Evolutionary conservation across 2,113 vertebrate species (phyloP), one percentile per base, ranked within the genome.

Genomic region (Meleagris gallopavo): DNA sequence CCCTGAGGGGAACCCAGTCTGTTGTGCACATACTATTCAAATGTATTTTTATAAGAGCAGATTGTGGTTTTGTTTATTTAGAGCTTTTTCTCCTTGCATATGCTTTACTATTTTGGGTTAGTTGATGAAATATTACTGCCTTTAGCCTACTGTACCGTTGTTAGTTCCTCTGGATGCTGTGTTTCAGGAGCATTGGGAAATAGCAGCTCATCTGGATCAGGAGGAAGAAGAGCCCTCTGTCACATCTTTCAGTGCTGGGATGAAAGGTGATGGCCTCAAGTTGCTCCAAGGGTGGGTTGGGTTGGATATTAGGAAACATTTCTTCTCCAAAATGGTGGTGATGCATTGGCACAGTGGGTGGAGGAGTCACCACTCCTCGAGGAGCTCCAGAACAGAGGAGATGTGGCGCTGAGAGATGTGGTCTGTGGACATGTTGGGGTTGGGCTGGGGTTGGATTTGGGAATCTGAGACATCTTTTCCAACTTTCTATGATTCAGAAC

Each of bases 61-160:
- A 97, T 93, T 96, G 96, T 91, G 92, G 93, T 69, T 95, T 95
- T 95, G 95, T 96, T 96, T 97, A 90, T 96, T 96, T 96, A 86
- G 83, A 86, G 95, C 75, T 91, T 92, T 70, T 90, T 86, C 86
- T 95, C 72, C 58, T 75, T 89, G 84, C 95, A 97, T 97, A 96
- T 97, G 95, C 74, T 94, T 84, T 77, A 70, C 92, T 97, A 96
- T 96, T 97, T 96, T 94, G 80, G 72, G 89, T 66, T 69, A 86
- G 78, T 24, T 2, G 78, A 78, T 83, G 88, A 91, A 88, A 88
- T 89, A 87, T 65, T 80, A 18, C 89, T 92, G 95, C 65, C 92
- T 94, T 20, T 15, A 96, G 88, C 90, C 88, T 94, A 62, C 91
- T 71, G 50, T 46, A 57, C n/a, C 29, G 3, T 61, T 64, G 64